Conservation (phyloP, 2,888 invertebrate genomes). For the Zaprionus lineosus region DNA sequence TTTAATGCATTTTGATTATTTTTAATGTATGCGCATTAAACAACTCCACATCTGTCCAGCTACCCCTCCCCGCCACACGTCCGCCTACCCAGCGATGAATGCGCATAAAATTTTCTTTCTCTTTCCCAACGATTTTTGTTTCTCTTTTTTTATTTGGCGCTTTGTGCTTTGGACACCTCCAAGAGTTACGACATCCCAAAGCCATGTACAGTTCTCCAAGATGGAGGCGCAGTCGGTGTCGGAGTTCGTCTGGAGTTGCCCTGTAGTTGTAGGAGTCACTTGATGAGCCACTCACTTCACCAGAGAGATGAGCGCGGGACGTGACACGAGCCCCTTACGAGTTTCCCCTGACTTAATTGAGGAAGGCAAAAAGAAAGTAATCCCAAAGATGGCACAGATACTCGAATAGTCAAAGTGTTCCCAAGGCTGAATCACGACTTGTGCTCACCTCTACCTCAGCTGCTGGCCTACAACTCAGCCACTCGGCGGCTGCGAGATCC, state of each 20-base stretch:
- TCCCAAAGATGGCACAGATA: no score
- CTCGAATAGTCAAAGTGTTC: no score
- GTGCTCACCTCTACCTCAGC: neutral
- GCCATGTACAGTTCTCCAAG: slow-evolving; percentile 56
- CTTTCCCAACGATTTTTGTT: no score
- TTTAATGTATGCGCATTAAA: slow-evolving; percentile 64
- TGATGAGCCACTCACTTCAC: slow-evolving; percentile 1
- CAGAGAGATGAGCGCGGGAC: neutral
- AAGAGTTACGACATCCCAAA: slow-evolving; percentile 34
- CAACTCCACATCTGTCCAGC: neutral
- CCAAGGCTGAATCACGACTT: no score
- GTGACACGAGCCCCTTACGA: no score
- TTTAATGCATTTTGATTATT: slow-evolving; percentile 74
- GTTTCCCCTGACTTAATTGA: no score
- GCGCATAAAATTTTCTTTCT: slow-evolving; percentile 21
- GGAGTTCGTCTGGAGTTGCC: slow-evolving; percentile 26
- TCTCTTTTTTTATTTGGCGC: no score
- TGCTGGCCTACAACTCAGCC: slow-evolving; percentile 7
- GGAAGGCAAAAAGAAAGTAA: no score
- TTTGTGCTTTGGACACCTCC: slow-evolving; percentile 2
- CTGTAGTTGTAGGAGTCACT: slow-evolving; percentile 66
- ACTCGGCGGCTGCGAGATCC: slow-evolving; percentile 32
- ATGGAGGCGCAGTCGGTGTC: slow-evolving; percentile 8
- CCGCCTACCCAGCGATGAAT: slow-evolving; percentile 41
- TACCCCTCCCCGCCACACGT: neutral